Base-by-base conservation (phyloP, 2,113 vertebrate species). In the Mirza zaza region DNA sequence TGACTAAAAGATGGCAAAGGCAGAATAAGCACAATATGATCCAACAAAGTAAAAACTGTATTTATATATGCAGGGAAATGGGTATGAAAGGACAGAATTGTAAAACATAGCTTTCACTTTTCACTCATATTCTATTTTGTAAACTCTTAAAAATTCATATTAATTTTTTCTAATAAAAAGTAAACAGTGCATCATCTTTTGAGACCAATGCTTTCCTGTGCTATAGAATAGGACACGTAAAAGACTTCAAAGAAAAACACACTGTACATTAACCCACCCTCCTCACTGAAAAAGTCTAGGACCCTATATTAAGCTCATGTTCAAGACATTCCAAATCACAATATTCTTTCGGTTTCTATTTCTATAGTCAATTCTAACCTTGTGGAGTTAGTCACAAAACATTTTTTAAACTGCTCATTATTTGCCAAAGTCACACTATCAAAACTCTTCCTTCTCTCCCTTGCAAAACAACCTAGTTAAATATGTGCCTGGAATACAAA, bases 401-500 rank as follows among this genome's bases (percentile, higher is more conserved):
- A 90, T 63, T 81, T 93, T 86, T 34, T 65, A 55, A 96, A 67
- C 45, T 81, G 36, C 82, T 81, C 11, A 79, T 90, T 48, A 75
- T 36, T 29, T 97, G 68, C 34, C 63, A 92, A 17, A 77, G 63
- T 67, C 86, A 86, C 23, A 85, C n/a, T 61, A 20, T 57, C 57
- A 90, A 76, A 77, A 81, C 3, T 95, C 36, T 87, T 81, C 55
- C 32, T 84, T 34, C 36, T n/a, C 39, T 80, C 52, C 52, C 89
- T 76, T 91, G 52, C 67, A 93, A 89, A 89, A 94, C 23, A 42
- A 55, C 45, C n/a, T 81, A 68, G 34, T 63, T 75, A 80, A 96
- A 84, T 52, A 90, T 12, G 9, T 18, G 67, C 8, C 45, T 88
- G 25, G 23, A 89, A 96, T 34, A 94, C 75, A 92, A 90, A 97